Base-by-base conservation (phyloP, 2,888 invertebrate species). In the Oligia latruncula region DNA sequence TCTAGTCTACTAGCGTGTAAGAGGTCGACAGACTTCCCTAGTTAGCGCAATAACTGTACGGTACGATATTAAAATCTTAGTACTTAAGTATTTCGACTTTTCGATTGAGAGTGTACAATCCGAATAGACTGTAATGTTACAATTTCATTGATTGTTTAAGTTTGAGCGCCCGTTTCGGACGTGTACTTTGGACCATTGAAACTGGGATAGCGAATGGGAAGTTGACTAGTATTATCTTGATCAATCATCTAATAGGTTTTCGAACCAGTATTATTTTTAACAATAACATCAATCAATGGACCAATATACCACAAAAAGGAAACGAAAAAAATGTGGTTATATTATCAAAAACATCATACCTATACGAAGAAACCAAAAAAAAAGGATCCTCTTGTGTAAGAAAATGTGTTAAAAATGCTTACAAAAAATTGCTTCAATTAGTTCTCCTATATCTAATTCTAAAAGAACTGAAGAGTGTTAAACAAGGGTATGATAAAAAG, bases 31-130 rank as follows among this genome's bases (percentile, higher is more conserved):
- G 86, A 78, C 92, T 92, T 92, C 92, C 87, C 85, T 95, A 95
- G 94, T 94, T 94, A 96, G 94, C 92, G 95, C 95, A 95, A 95
- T 95, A 95, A 94, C 89, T 87, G 85, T 86, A 85, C 81, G 83
- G 82, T 90, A 87, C 74, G 81, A 72, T 85, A 88, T 89, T 89
- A 71, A 89, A 87, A 90, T 90, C 86, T 89, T 94, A 93, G 92
- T 71, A 78, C 87, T 86, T 95, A 96, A 95, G 94, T 93, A 95
- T 93, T 95, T 95, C 90, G 95, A 95, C 93, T 95, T 95, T 95
- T 95, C 92, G 94, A 95, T 94, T 95, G 92, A 94, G 92, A 94
- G 92, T 96, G 95, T 96, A 96, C 96, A 96, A 95, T 95, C 95
- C 93, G 93, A 93, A 95, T 96, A 96, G 96, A 96, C 95, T 96